Base-by-base conservation (phyloP, 1,140 invertebrate species). In the Diachasma alloeum region DNA sequence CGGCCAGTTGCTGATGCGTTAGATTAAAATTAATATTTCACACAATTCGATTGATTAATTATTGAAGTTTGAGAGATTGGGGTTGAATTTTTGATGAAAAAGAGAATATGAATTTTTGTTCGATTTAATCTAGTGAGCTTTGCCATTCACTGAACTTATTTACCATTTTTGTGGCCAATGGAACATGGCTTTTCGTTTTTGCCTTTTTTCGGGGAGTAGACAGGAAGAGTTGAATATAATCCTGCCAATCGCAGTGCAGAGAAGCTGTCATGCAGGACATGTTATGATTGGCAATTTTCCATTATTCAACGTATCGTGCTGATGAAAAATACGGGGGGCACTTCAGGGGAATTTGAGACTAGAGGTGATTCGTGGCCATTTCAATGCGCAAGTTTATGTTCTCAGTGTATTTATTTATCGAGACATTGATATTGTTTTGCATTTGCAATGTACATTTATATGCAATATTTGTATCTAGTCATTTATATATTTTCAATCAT, bases 401-500 rank as follows among this genome's bases (percentile, higher is more conserved):
- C 80, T 82, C 82, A 84, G 85, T 86, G 79, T 86, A 88, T 88
- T 88, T 88, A 88, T 89, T 88, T 86, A 86, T 81, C 82, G 83
- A 81, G 86, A 85, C 81, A 80, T 85, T 85, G 84, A 76, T 88
- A 83, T 88, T 86, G 85, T 89, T 66, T 66, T 66, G 22, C 59
- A 66, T 66, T 88, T 88, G 84, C 86, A 88, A 87, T 89, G 86
- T 89, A 88, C 75, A 90, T 89, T 89, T 89, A 73, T 89, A 88
- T 83, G 86, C 86, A 87, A 89, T 87, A 87, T 88, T 89, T 89
- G 81, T 88, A 88, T 90, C 88, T 90, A 89, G 87, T 90, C 88
- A 89, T 89, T 87, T 89, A 86, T 86, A 88, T 88, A 86, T 87
- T 87, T 88, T 85, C 86, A 87, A 88, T 86, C 88, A 85, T 89